Conservation (phyloP, 1,140 invertebrate genomes). For the Drosophila funebris region DNA sequence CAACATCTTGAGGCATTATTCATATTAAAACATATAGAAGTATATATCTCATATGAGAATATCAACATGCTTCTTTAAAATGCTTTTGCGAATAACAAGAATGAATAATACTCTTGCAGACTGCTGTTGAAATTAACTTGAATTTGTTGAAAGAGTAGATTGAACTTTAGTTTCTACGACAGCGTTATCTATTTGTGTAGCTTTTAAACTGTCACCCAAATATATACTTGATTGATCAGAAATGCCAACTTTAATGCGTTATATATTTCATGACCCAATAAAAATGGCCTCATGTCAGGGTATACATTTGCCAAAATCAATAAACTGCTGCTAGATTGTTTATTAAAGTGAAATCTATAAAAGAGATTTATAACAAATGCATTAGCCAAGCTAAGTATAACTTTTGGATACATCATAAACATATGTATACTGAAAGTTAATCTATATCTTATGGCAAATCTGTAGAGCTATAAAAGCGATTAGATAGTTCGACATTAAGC, state of each 20-base stretch:
- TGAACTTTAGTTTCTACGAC: no score
- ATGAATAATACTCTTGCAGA: neutral
- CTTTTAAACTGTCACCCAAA: neutral
- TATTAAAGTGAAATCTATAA: constrained; percentile 12
- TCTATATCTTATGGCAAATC: neutral
- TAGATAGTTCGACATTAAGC: neutral
- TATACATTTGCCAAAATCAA: neutral
- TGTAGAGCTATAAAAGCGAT: neutral
- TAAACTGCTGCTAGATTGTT: constrained; percentile 20
- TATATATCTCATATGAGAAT: neutral
- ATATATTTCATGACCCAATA: neutral
- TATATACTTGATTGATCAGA: neutral
- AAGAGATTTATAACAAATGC: constrained; percentile 21
- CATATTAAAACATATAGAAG: constrained; percentile 7
- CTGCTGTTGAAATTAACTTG: neutral
- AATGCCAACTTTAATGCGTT: no score
- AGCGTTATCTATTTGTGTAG: no score
- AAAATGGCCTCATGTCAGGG: neutral
- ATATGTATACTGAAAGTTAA: neutral
- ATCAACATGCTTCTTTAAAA: neutral
- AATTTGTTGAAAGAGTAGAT: no score
- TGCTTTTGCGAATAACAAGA: neutral
- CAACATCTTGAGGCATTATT: constrained; percentile 9
- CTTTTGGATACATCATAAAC: neutral
- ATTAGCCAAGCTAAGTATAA: constrained; percentile 3